Percentiles rank a stretch among this genome's conserved stretches.
Conservation (phyloP, 2,888 invertebrate genomes). For the Microctonus hyperodae region DNA sequence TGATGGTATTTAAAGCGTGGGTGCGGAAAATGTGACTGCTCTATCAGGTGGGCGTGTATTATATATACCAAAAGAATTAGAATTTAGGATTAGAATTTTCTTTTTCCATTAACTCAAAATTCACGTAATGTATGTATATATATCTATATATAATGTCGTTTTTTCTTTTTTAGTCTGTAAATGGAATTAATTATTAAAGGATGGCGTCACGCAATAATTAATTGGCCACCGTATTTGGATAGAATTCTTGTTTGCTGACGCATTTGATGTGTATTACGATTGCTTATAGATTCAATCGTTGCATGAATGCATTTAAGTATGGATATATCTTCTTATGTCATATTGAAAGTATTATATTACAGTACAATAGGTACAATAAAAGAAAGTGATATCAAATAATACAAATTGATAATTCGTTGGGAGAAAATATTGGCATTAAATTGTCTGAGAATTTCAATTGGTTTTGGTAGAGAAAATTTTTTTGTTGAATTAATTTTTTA, state of each 20-base stretch:
- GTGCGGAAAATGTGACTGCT: conserved; percentile 20
- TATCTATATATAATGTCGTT: background rate
- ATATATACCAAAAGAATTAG: background rate
- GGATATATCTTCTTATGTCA: background rate
- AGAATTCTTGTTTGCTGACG: conserved; percentile 17
- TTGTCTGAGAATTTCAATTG: background rate
- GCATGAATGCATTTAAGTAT: background rate
- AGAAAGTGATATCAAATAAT: too few species aligned
- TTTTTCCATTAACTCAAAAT: background rate
- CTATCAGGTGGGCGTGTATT: conserved; percentile 19
- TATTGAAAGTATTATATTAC: too few species aligned
- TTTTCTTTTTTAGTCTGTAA: background rate
- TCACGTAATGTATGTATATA: background rate
- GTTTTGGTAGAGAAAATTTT: background rate
- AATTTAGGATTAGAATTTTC: too few species aligned
- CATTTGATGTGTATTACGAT: conserved; percentile 3
- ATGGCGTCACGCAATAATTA: conserved; percentile 22
- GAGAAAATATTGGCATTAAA: too few species aligned
- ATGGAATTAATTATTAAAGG: conserved; percentile 2
- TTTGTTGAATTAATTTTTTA: background rate
- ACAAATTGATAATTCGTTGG: too few species aligned
- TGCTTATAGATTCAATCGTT: background rate
- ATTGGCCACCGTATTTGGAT: conserved; percentile 18
- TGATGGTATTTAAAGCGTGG: conserved; percentile 24
- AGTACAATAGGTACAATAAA: too few species aligned